phyloP scores from a whole-genome alignment of 2,888 invertebrate genomes.

The Crepidodera aurea region DNA sequence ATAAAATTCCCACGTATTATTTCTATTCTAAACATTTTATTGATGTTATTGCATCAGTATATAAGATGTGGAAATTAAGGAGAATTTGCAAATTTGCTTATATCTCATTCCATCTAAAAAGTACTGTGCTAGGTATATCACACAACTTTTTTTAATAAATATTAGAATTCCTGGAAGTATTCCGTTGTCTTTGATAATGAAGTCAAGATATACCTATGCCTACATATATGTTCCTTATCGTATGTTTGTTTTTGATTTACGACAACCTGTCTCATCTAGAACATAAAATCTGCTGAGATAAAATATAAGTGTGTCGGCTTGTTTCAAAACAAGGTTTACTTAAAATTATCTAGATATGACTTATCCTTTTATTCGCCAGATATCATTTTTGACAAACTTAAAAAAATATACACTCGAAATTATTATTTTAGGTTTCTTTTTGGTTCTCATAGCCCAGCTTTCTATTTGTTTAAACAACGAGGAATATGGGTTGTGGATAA shows the following conservation, averaged over 20 bases:
- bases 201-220: constrained; percentile 22
- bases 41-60: no score
- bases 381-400: constrained; percentile 43
- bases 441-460: neutral
- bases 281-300: constrained; percentile 58
- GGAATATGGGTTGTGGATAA: no score
- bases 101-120: neutral
- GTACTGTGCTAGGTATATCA: neutral
- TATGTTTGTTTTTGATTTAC: constrained; percentile 50
- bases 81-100: no score
- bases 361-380: constrained; percentile 47
- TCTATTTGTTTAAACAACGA: no score
- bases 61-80: no score
- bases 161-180: constrained; percentile 21
- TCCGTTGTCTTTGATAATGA: constrained; percentile 32
- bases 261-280: constrained; percentile 48
- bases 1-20: no score
- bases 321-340: constrained; percentile 44
- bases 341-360: constrained; percentile 45
- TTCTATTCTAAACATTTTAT: no score
- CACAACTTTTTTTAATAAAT: constrained; percentile 6
- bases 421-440: constrained; percentile 28
- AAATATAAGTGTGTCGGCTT: constrained; percentile 49
- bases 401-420: constrained; percentile 38
- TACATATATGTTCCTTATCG: constrained; percentile 38